A percentile compares a stretch with the other conserved stretches of the same genome.
These are phyloP conservation scores for Pseudeuparius sepicola DNA, from an alignment of 2,888 invertebrate genomes.

Conservation along the genomic window DNA sequence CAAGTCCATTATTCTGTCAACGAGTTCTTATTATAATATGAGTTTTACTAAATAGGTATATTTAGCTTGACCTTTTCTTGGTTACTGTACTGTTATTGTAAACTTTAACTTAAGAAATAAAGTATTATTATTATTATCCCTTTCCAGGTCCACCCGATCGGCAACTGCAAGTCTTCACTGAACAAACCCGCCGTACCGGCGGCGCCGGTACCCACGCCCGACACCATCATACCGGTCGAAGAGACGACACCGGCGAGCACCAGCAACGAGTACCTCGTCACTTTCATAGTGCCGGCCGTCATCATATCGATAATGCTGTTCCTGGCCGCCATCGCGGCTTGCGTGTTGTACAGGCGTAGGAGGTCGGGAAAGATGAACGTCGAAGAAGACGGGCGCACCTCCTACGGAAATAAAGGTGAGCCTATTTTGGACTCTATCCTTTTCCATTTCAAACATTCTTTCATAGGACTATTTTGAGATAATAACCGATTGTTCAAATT, in stretches of 20 bases:
- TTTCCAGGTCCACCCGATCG: too few species aligned
- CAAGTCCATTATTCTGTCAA: too few species aligned
- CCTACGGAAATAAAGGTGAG: conserved; percentile 63
- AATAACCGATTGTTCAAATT: too few species aligned
- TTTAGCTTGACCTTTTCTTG: too few species aligned
- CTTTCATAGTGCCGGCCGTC: conserved; percentile 81
- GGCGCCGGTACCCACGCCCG: conserved; percentile 16
- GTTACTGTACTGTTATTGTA: too few species aligned
- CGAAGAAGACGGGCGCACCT: conserved; percentile 72
- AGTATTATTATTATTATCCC: too few species aligned
- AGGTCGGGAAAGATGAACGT: conserved; percentile 78
- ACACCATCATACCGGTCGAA: conserved; percentile 30
- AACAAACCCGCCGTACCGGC: conserved; percentile 27
- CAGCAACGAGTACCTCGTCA: conserved; percentile 59
- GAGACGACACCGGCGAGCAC: conserved; percentile 37
- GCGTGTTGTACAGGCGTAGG: conserved; percentile 74
- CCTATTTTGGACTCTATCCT: conserved; percentile 13
- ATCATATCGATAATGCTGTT: conserved; percentile 83
- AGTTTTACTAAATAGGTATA: too few species aligned
- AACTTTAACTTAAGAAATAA: too few species aligned
- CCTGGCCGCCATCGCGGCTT: conserved; percentile 78
- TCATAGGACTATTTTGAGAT: too few species aligned
- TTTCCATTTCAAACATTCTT: too few species aligned
- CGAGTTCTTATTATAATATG: too few species aligned
- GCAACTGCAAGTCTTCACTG: conserved; percentile 43